Percentiles rank a stretch among this genome's conserved stretches.
Conservation (phyloP, 2,888 invertebrate species). For the Volucella zonaria region DNA sequence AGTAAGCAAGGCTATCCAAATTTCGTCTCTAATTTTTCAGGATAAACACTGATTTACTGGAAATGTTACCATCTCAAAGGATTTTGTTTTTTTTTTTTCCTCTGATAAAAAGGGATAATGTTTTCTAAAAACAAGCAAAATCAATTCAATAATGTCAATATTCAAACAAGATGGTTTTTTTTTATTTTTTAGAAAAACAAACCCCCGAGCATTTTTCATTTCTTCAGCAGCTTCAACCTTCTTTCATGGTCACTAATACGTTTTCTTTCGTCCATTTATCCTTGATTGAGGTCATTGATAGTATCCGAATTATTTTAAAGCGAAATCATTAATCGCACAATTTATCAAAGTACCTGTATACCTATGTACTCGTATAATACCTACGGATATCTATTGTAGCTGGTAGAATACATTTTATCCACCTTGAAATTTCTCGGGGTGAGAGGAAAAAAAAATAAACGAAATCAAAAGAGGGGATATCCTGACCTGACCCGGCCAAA, state of each 20-base stretch:
- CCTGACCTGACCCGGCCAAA: conserved; percentile 30
- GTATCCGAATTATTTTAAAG: conserved; percentile 10
- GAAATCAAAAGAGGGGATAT: conserved; percentile 26
- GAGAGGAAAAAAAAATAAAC: background rate
- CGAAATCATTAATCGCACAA: conserved; percentile 35
- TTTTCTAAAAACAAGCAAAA: too few species aligned
- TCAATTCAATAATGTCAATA: too few species aligned
- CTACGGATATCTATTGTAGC: background rate
- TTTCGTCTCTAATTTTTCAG: too few species aligned
- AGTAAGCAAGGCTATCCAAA: too few species aligned
- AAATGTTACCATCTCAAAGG: too few species aligned
- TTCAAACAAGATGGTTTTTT: too few species aligned
- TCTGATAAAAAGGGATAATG: too few species aligned
- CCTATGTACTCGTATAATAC: background rate
- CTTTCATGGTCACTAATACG: conserved; percentile 8
- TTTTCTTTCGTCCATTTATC: background rate
- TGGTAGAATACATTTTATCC: background rate
- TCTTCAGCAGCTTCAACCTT: too few species aligned
- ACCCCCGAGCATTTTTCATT: too few species aligned
- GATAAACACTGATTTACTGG: too few species aligned
- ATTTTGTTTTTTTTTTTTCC: too few species aligned
- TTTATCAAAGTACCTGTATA: conserved; percentile 23
- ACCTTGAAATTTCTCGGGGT: conserved; percentile 9
- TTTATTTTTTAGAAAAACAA: too few species aligned
- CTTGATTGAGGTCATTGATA: conserved; percentile 46